Conservation (phyloP, 2,888 invertebrate species). For the Augiades crinisus region DNA sequence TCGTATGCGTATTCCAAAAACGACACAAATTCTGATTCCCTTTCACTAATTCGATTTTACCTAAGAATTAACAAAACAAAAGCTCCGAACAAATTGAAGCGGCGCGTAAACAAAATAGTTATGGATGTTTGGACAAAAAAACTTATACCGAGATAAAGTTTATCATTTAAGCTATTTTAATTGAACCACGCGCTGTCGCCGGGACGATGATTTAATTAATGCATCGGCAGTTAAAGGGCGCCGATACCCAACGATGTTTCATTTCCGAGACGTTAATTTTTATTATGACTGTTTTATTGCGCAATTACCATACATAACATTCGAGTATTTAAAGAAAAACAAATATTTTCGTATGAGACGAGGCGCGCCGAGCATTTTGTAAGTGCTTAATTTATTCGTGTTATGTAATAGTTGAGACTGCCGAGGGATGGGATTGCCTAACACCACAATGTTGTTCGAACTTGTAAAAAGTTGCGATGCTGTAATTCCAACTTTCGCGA, state of each 20-base stretch:
- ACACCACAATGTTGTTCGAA: constrained; percentile 40
- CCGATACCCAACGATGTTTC: constrained; percentile 53
- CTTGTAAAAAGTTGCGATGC: constrained; percentile 57
- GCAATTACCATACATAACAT: constrained; percentile 40
- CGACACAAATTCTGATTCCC: neutral
- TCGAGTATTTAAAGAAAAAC: constrained; percentile 31
- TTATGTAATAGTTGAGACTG: constrained; percentile 6
- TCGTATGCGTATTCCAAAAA: neutral
- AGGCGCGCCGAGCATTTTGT: constrained; percentile 19
- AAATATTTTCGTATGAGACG: constrained; percentile 31
- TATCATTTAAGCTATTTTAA: constrained; percentile 38
- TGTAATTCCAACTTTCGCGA: constrained; percentile 43
- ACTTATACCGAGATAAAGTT: constrained; percentile 16
- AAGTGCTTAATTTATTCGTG: constrained; percentile 1
- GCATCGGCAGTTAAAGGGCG: constrained; percentile 51
- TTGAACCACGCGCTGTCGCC: constrained; percentile 41
- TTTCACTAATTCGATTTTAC: no score
- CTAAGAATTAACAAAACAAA: neutral
- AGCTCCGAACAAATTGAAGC: neutral
- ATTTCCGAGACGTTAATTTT: constrained; percentile 65
- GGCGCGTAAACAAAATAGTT: constrained; percentile 2
- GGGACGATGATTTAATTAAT: constrained; percentile 50
- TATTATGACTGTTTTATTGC: constrained; percentile 47
- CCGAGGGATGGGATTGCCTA: constrained; percentile 38
- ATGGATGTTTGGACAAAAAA: neutral